Evolutionary conservation across 2,888 invertebrate genomes (phyloP).

Genomic region (Periphyllus acericola): DNA sequence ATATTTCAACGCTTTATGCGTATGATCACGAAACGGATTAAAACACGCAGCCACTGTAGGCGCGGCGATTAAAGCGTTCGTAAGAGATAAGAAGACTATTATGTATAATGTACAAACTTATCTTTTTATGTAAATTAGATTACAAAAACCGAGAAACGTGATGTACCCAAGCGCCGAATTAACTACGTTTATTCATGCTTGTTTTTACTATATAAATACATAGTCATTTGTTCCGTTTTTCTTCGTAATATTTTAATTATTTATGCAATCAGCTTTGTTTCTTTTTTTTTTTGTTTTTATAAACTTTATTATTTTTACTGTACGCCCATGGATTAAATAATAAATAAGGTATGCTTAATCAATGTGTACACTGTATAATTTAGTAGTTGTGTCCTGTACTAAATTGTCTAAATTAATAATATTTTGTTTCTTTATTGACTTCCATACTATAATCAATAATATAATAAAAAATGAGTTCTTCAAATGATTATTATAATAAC

Average conservation of each 20-base stretch:
- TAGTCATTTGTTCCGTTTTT: too few species aligned
- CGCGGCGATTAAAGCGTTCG: background rate
- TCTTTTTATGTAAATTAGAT: conserved; percentile 10
- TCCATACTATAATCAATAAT: too few species aligned
- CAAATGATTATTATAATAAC: background rate
- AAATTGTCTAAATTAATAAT: too few species aligned
- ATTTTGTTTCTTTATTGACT: too few species aligned
- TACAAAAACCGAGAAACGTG: background rate
- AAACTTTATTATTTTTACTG: too few species aligned
- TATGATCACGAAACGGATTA: background rate
- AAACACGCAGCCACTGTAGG: background rate
- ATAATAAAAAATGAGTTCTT: background rate
- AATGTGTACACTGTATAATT: too few species aligned
- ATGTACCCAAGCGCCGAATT: background rate
- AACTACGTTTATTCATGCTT: background rate
- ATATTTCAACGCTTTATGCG: background rate
- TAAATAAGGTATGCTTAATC: too few species aligned
- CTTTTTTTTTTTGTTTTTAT: too few species aligned
- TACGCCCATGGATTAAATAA: too few species aligned
- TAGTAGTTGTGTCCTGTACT: too few species aligned
- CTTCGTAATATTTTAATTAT: too few species aligned
- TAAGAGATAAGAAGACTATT: background rate
- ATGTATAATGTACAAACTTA: background rate
- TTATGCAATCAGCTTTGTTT: too few species aligned
- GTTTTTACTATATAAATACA: background rate